Evolutionary conservation across 2,797 vertebrate genomes (phyloP), one percentile per base, ranked within the genome.

Genomic region (Oophaga sylvatica): DNA sequence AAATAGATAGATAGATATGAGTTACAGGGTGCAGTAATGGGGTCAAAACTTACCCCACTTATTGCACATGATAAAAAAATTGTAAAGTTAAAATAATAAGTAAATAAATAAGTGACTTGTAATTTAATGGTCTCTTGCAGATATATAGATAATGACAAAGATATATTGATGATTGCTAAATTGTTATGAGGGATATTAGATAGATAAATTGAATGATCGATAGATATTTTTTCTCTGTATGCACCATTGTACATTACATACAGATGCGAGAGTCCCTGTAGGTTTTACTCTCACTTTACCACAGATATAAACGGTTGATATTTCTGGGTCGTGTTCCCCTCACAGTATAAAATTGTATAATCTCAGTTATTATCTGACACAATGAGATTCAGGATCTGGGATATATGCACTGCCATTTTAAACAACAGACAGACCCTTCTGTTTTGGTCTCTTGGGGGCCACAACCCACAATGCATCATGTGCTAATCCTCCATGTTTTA

Each of bases 401-500:
- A 48, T 16, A 41, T 65, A 59, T 45, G 35, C 20, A 11, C 73
- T 48, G 62, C 2, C 87, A 35, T 81, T 67, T 7, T 29, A 67
- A 15, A 31, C 13, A 41, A 6, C 53, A 67, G n/a, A 26, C 81
- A 84, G 35, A 76, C 75, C 79, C 76, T 41, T 53, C 73, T 73
- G 26, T 80, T n/a, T 22, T 5, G 53, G 81, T 57, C 80, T 57
- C 75, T 19, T 10, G 65, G 84, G 73, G 31, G 26, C 80, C 79
- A 59, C 65, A 70, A 80, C 57, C 57, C 41, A 19, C 83, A 77
- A 76, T 70, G 63, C 65, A 80, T 20, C 68, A 63, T 73, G 88
- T 83, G 88, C 79, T 89, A 89, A 89, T 89, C 88, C 80, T 65
- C 22, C 57, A 70, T 86, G 84, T 83, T 89, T 89, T 89, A 89